Percentiles rank a stretch among this genome's conserved stretches.
Conservation (phyloP, 2,113 vertebrate species). For the Phylloscopus trochilus region DNA sequence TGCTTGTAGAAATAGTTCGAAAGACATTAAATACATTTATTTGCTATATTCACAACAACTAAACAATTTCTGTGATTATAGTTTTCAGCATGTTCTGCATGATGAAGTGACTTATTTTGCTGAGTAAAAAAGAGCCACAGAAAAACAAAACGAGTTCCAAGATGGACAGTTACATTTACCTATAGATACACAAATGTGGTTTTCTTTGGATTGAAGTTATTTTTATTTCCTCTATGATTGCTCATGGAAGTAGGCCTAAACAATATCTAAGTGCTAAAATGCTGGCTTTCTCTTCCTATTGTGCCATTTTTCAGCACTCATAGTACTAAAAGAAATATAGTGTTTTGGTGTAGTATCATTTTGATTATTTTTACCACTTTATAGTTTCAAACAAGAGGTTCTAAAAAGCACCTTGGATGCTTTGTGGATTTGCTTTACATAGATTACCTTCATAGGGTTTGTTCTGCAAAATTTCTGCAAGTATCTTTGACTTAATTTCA, state of each 20-base stretch:
- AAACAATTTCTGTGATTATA: background rate
- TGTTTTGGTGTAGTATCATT: background rate
- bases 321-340: background rate
- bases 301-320: background rate
- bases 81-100: background rate
- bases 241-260: background rate
- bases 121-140: background rate
- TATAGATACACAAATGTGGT: background rate
- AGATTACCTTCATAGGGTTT: background rate
- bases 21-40: background rate
- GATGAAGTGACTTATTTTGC: background rate
- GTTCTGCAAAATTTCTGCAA: background rate
- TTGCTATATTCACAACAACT: background rate
- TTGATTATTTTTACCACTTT: background rate
- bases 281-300: background rate
- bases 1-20: background rate
- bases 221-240: background rate
- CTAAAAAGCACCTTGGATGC: background rate
- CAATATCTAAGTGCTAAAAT: background rate
- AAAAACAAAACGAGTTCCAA: background rate
- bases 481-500: background rate
- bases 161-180: background rate
- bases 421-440: background rate
- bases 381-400: background rate
- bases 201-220: background rate